These are phyloP conservation scores for Struthidea cinerea DNA, from an alignment of 2,113 vertebrate genomes.

Conservation along the genomic window DNA sequence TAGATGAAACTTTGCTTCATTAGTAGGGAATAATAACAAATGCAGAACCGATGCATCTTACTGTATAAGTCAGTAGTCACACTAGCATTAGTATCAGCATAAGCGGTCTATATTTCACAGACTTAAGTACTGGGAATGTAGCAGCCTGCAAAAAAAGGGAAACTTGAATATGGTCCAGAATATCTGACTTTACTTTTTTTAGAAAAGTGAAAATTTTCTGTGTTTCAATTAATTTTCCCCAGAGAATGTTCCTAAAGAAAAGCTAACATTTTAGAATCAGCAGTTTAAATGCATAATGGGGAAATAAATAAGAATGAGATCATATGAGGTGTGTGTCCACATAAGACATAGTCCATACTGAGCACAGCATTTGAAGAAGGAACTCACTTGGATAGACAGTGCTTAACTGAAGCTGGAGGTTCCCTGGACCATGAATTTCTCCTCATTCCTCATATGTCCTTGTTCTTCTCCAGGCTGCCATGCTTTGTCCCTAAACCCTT, in stretches of 20 bases:
- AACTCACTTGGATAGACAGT: accelerated
- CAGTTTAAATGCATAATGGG: not conserved
- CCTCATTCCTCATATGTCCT: not conserved
- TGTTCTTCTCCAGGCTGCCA: not conserved
- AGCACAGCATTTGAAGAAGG: not conserved
- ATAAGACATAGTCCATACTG: not conserved
- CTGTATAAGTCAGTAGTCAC: not conserved
- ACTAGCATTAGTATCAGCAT: not conserved
- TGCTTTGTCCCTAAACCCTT: not conserved
- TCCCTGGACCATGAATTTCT: not conserved
- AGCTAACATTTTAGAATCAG: not conserved
- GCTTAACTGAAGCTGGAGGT: not conserved
- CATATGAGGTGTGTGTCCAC: not conserved
- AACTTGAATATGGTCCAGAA: not conserved
- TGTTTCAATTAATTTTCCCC: not conserved
- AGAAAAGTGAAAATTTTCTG: not conserved
- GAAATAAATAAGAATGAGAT: not conserved
- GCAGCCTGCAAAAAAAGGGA: not conserved
- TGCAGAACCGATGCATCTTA: not conserved
- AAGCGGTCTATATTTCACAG: not conserved
- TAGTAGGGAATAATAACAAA: not conserved
- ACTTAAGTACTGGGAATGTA: not conserved
- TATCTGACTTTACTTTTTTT: not conserved
- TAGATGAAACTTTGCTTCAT: not conserved
- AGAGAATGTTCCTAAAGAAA: not conserved